Percentiles rank a stretch among this genome's conserved stretches.
These are phyloP conservation scores for Diploptera punctata DNA, from an alignment of 2,888 invertebrate species.

Conservation along the genomic window DNA sequence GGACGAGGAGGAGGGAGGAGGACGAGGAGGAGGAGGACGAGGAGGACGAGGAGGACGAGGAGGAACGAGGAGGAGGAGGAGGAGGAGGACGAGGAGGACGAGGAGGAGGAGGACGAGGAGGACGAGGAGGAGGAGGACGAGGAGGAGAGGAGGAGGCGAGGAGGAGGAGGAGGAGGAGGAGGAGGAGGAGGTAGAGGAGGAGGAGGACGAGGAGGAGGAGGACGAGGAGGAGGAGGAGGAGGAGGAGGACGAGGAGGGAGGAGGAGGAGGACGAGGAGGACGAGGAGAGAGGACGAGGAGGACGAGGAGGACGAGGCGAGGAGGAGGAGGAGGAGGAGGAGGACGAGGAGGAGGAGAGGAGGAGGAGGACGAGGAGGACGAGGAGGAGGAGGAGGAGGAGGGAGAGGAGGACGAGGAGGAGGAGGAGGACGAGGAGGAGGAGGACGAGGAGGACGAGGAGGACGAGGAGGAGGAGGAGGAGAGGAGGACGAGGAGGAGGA, in stretches of 20 bases:
- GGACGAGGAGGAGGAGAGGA: slow-evolving; percentile 23
- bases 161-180: not conserved
- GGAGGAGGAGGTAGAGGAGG: not conserved
- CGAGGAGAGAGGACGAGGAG: slow-evolving; percentile 25
- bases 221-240: not conserved
- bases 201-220: not conserved
- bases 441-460: no score
- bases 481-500: no score
- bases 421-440: no score
- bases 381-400: slow-evolving; percentile 47
- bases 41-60: no score
- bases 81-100: no score
- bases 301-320: no score
- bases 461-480: not conserved
- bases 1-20: no score
- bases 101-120: no score
- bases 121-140: not conserved
- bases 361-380: slow-evolving; percentile 12
- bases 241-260: not conserved
- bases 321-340: slow-evolving; percentile 24
- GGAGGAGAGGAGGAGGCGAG: no score
- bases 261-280: slow-evolving; percentile 20
- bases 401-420: slow-evolving; percentile 47
- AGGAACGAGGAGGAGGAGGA: no score
- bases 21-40: no score